Evolutionary conservation across 2,113 vertebrate genomes (phyloP).

Genomic region (Onychostoma macrolepis): DNA sequence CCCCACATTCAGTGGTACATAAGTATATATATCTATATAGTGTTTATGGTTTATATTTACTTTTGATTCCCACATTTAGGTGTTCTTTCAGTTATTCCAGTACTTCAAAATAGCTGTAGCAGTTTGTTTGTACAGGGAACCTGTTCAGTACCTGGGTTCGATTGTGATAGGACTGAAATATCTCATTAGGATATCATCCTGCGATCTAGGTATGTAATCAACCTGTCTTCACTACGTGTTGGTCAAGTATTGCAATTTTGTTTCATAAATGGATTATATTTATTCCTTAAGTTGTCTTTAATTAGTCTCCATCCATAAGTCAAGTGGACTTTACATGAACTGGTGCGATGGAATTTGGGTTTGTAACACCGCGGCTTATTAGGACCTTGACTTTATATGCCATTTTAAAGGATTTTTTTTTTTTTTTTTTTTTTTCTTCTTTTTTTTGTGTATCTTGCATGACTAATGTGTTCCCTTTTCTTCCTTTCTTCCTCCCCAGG

Average conservation of each 20-base stretch:
- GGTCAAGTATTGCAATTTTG: constrained; percentile 34
- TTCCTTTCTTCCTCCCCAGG: constrained; percentile 21
- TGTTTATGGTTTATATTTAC: constrained; percentile 44
- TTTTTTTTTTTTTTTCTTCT: neutral
- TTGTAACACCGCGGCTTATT: constrained; percentile 29
- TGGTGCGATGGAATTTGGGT: constrained; percentile 25
- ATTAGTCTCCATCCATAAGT: constrained; percentile 13
- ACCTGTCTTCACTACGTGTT: constrained; percentile 54
- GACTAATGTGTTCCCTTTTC: constrained; percentile 5
- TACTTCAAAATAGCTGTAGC: constrained; percentile 50
- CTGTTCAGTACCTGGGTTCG: constrained; percentile 55
- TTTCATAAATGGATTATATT: constrained; percentile 29
- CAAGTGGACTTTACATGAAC: constrained; percentile 13
- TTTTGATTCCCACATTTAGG: constrained; percentile 50
- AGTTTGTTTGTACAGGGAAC: constrained; percentile 53
- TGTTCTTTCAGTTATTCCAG: constrained; percentile 49
- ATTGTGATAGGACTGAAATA: constrained; percentile 55
- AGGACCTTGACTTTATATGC: constrained; percentile 14
- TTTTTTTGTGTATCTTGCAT: neutral
- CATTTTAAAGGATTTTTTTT: neutral
- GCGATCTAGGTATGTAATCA: constrained; percentile 58
- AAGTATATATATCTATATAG: neutral
- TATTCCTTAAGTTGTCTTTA: constrained; percentile 24
- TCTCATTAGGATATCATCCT: constrained; percentile 58
- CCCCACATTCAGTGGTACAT: neutral